phyloP scores from a whole-genome alignment of 2,888 invertebrate genomes.

The Sipha maydis region DNA sequence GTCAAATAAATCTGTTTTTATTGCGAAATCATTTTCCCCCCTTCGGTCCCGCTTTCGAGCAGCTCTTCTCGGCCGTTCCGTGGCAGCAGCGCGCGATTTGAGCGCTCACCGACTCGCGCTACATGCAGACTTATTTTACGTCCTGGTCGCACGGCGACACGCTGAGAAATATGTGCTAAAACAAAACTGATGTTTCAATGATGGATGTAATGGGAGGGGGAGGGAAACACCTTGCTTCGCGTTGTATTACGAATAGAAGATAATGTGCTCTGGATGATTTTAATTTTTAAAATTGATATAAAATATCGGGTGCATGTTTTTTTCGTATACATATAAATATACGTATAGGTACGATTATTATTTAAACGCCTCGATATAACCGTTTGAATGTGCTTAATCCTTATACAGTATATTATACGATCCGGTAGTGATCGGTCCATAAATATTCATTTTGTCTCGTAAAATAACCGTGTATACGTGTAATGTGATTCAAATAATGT shows the following conservation, averaged over 20 bases:
- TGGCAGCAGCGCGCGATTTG: neutral
- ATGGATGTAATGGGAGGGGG: neutral
- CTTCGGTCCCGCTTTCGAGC: neutral
- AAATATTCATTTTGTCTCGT: conserved; percentile 36
- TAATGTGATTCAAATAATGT: conserved; percentile 44
- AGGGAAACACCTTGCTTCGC: neutral
- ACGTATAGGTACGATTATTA: neutral
- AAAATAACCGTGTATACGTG: conserved; percentile 5
- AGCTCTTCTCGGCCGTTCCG: neutral
- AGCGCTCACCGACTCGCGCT: neutral
- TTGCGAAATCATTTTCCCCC: conserved; percentile 47
- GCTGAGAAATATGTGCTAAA: conserved; percentile 43
- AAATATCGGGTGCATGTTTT: neutral
- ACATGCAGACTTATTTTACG: neutral
- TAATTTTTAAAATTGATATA: conserved; percentile 25
- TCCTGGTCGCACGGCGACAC: neutral
- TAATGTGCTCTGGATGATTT: neutral
- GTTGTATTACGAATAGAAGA: neutral
- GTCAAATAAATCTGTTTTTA: conserved; percentile 61
- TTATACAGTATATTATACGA: conserved; percentile 22
- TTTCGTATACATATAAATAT: neutral
- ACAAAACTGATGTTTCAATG: neutral
- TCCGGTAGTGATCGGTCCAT: conserved; percentile 41
- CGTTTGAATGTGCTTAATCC: neutral
- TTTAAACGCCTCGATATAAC: neutral